Evolutionary conservation across 1,140 invertebrate species (phyloP).

Genomic region (Zeugodacus cucurbitae): DNA sequence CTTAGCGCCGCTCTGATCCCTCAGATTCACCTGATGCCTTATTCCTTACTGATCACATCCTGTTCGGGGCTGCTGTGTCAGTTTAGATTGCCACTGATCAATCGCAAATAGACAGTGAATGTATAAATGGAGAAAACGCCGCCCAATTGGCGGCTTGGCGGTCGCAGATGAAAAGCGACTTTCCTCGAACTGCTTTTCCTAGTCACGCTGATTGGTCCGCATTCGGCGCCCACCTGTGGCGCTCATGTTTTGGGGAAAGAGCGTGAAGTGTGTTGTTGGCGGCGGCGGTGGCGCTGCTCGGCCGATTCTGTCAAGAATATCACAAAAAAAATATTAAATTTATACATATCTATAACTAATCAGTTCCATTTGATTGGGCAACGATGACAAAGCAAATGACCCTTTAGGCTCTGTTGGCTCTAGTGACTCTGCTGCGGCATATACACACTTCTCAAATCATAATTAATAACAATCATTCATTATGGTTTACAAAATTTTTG

Average conservation of each 20-base stretch:
- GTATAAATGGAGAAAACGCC: background rate
- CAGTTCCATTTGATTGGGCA: constrained; percentile 28
- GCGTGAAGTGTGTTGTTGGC: background rate
- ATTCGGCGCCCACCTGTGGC: constrained; percentile 11
- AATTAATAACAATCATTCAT: constrained; percentile 41
- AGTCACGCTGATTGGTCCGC: background rate
- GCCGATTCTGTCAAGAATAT: background rate
- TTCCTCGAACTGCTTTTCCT: background rate
- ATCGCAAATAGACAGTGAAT: background rate
- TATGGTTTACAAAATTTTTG: constrained; percentile 20
- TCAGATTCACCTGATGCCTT: background rate
- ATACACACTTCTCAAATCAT: background rate
- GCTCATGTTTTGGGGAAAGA: background rate
- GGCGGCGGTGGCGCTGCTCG: background rate
- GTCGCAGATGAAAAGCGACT: constrained; percentile 16
- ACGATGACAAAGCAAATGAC: constrained; percentile 27
- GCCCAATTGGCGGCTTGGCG: background rate
- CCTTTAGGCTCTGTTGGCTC: background rate
- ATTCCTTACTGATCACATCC: background rate
- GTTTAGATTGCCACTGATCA: background rate
- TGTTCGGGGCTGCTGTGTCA: background rate
- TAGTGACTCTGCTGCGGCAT: background rate
- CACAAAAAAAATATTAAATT: background rate
- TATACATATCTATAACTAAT: background rate
- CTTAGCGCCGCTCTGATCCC: background rate